Conservation (phyloP, 2,888 invertebrate genomes). For the Suillia variegata region DNA sequence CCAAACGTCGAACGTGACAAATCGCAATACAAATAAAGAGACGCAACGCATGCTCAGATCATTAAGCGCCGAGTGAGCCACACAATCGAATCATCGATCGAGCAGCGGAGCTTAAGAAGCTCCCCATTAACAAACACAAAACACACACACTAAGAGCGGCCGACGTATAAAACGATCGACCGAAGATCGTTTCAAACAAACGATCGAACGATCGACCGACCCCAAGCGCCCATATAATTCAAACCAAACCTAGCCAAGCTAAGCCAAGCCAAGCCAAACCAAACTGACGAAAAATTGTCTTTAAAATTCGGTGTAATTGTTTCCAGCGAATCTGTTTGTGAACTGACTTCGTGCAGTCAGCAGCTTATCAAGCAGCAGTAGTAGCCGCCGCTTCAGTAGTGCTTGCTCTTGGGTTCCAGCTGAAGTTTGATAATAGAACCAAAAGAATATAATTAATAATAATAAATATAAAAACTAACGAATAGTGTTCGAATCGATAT, state of each 20-base stretch:
- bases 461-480: no score
- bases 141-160: no score
- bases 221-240: not conserved
- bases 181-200: no score
- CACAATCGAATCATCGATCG: not conserved
- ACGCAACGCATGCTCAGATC: slow-evolving; percentile 17
- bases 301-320: slow-evolving; percentile 54
- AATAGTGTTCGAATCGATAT: no score
- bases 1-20: slow-evolving; percentile 3
- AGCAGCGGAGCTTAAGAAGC: not conserved
- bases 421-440: no score
- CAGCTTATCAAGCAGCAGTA: slow-evolving; percentile 18
- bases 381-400: no score
- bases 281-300: slow-evolving; percentile 32
- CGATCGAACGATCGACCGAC: not conserved
- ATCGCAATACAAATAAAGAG: not conserved
- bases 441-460: no score
- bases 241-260: not conserved
- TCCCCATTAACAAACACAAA: no score
- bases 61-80: slow-evolving; percentile 13
- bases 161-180: no score
- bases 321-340: slow-evolving; percentile 52
- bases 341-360: slow-evolving; percentile 46
- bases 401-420: no score
- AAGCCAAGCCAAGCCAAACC: slow-evolving; percentile 10